Conservation (phyloP, 2,113 vertebrate species). For the Lepus americanus region DNA sequence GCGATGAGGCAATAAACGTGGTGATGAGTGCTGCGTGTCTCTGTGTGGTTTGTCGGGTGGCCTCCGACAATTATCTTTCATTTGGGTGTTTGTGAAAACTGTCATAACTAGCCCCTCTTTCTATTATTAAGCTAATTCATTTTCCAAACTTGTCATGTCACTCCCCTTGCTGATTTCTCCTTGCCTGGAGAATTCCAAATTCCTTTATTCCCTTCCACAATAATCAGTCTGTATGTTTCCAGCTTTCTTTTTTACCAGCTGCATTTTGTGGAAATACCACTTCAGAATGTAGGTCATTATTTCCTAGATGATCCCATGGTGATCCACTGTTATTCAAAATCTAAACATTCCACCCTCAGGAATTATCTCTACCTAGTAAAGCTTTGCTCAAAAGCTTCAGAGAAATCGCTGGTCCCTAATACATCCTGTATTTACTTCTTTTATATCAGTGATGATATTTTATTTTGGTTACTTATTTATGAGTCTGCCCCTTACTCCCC, state of each 20-base stretch:
- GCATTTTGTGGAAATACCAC: not conserved
- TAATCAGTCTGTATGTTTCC: not conserved
- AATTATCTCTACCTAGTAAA: not conserved
- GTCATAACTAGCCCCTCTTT: not conserved
- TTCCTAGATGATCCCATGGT: not conserved
- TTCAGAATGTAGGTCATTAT: not conserved
- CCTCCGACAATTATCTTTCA: not conserved
- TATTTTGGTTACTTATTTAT: slow-evolving; percentile 43
- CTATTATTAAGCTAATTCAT: not conserved
- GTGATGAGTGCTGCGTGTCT: too few relatives aligned
- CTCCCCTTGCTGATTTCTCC: not conserved
- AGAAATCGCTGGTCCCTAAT: not conserved
- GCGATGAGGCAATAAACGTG: too few relatives aligned
- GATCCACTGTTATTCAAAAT: not conserved
- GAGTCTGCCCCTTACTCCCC: not conserved
- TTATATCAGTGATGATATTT: not conserved
- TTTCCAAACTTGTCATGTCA: not conserved
- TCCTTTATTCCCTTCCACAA: not conserved
- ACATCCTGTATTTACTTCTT: not conserved
- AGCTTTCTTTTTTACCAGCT: not conserved
- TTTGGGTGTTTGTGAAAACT: not conserved
- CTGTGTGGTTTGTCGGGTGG: too few relatives aligned
- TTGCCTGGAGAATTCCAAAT: not conserved
- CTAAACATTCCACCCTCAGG: not conserved
- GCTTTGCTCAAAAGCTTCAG: not conserved